Conservation (phyloP, 1,140 invertebrate genomes). For the Lethrus apterus region DNA sequence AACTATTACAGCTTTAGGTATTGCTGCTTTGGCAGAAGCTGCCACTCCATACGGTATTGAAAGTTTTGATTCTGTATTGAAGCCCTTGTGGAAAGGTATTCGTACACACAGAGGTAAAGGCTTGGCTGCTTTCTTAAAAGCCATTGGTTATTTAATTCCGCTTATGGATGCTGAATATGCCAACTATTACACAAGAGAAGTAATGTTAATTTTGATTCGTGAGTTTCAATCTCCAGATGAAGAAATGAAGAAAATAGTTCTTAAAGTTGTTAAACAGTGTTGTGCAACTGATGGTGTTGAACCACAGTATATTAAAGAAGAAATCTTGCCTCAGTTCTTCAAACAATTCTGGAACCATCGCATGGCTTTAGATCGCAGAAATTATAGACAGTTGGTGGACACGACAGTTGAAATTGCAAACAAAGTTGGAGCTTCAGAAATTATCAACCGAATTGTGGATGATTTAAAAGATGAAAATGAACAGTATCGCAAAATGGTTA, state of each 20-base stretch:
- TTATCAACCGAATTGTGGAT: conserved; percentile 96
- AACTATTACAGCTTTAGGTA: conserved; percentile 97
- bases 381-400: conserved; percentile 96
- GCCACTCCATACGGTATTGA: conserved; percentile 99
- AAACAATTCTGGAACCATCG: conserved; percentile 99
- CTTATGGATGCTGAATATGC: conserved; percentile 99
- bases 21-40: conserved; percentile 95
- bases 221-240: conserved; percentile 99
- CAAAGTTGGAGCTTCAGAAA: conserved; percentile 98
- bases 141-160: conserved; percentile 98
- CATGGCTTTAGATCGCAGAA: conserved; percentile 96
- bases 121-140: conserved; percentile 97
- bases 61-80: conserved; percentile 98
- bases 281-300: conserved; percentile 99
- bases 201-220: conserved; percentile 98
- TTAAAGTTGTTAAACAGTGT: conserved; percentile 99
- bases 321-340: conserved; percentile 98
- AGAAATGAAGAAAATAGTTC: conserved; percentile 99
- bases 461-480: conserved; percentile 99
- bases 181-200: conserved; percentile 99
- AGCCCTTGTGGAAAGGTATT: conserved; percentile 98
- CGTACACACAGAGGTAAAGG: conserved; percentile 96
- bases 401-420: conserved; percentile 99
- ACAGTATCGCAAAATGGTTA: conserved; percentile 99
- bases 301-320: conserved; percentile 97